Evolutionary conservation across 1,140 invertebrate species (phyloP), one percentile per base, ranked within the genome.

Genomic region (Drosophila novamexicana): DNA sequence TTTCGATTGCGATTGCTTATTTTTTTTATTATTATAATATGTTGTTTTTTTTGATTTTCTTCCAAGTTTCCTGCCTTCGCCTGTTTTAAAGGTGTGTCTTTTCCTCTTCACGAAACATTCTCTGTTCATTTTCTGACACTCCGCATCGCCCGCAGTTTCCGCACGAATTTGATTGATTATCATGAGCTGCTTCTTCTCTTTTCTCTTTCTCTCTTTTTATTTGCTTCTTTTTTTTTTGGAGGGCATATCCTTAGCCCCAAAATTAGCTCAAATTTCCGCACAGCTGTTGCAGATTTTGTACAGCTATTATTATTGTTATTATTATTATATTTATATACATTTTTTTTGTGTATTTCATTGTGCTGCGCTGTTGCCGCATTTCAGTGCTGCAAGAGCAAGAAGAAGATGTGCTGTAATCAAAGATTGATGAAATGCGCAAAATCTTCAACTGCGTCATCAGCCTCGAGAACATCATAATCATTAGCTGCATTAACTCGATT

Each of bases 241-340:
- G 12, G 42, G 40, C 40, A 29, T 44, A 1, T 22, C 18, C 8
- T 10, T 18, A 56, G 36, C 14, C 16, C 14, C 14, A 29, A 67
- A 73, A 59, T 58, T 52, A 73, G 70, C 64, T 73, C 64, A 12
- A 68, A 73, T 73, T 73, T 73, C 70, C 70, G 70, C 56, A 54
- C 70, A 73, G 70, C 70, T 73, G 70, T 54, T 67, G 32, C 7
- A 12, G 16, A 39, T 49, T 49, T 49, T 49, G 47, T 49, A 32
- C 47, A 12, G 47, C 22, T 49, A 40, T 40, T 40, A 49, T 49
- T 49, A 12, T 40, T 40, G 29, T 49, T 49, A 49, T 49, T 49
- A 49, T 49, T 49, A 49, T 49, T 22, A 40, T 29, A 22, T 49
- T 22, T 18, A 29, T 49, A 49, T 32, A 29, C 6, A 49, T n/a